phyloP scores from a whole-genome alignment of 2,888 invertebrate genomes.

The Drosophila austrosaltans region DNA sequence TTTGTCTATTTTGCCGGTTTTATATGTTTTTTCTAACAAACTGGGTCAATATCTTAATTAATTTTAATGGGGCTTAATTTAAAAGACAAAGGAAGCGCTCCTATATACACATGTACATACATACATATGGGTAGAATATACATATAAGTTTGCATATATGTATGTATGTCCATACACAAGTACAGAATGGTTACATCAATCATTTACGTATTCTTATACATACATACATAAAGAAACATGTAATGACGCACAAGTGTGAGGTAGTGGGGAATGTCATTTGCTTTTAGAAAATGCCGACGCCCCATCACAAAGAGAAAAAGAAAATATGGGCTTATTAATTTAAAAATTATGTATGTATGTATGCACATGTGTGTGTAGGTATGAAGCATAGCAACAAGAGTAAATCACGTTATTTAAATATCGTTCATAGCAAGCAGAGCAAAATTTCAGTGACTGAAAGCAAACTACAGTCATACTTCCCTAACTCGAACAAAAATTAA shows the following conservation, averaged over 20 bases:
- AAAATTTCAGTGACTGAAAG: not conserved
- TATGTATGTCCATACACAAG: conserved; percentile 6
- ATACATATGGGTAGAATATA: conserved; percentile 20
- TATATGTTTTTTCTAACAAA: conserved; percentile 24
- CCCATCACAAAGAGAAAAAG: conserved; percentile 2
- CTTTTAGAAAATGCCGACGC: conserved; percentile 20
- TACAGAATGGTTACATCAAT: conserved; percentile 11
- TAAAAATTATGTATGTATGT: not conserved
- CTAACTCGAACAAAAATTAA: no score
- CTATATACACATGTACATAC: conserved; percentile 16
- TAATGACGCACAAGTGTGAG: not conserved
- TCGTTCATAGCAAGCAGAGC: no score
- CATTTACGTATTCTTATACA: conserved; percentile 2
- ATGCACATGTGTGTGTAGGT: no score
- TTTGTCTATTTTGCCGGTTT: conserved; percentile 17
- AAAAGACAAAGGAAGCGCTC: conserved; percentile 37
- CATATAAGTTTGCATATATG: not conserved
- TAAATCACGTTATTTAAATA: no score
- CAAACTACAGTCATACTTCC: no score
- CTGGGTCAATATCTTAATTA: conserved; percentile 54
- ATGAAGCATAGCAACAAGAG: no score
- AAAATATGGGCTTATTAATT: not conserved
- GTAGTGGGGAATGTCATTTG: conserved; percentile 1
- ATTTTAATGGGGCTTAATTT: conserved; percentile 52
- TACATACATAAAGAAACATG: not conserved